A percentile compares a stretch with the other conserved stretches of the same genome.
Conservation (phyloP, 2,888 invertebrate genomes). For the Dione juno region DNA sequence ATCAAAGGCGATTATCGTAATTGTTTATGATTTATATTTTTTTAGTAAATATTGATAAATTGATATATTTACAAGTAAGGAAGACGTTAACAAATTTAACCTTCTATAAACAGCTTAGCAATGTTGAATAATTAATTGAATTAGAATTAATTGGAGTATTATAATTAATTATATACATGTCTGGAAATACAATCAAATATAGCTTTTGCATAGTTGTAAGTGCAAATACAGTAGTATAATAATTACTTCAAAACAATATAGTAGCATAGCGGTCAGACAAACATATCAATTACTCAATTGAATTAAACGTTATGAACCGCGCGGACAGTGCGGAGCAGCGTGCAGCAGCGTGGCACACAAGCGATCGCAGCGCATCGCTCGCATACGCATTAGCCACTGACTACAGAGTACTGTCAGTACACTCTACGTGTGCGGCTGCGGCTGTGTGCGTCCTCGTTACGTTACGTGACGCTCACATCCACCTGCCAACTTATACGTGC, state of each 20-base stretch:
- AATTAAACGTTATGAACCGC: constrained; percentile 81
- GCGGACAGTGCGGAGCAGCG: constrained; percentile 49
- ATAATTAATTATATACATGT: constrained; percentile 4
- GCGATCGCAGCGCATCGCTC: constrained; percentile 80
- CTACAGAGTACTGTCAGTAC: constrained; percentile 68
- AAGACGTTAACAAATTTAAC: not conserved
- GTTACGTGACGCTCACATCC: constrained; percentile 79
- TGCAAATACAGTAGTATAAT: not conserved
- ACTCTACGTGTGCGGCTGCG: constrained; percentile 51
- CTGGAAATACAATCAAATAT: not conserved
- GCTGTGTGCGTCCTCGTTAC: constrained; percentile 75
- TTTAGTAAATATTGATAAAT: not conserved
- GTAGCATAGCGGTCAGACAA: constrained; percentile 67
- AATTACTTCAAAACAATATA: constrained; percentile 7
- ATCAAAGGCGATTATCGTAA: not conserved
- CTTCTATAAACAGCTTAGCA: not conserved
- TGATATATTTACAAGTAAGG: not conserved
- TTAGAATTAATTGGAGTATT: not conserved
- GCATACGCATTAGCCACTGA: constrained; percentile 83
- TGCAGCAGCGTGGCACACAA: constrained; percentile 56
- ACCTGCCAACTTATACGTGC: constrained; percentile 61
- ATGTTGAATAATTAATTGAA: not conserved
- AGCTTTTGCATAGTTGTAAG: not conserved
- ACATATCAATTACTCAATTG: constrained; percentile 83
- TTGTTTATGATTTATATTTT: not conserved